Percentiles rank a stretch among this genome's conserved stretches.
phyloP scores from a whole-genome alignment of 1,140 invertebrate species.

The Harlomillsia oculata region DNA sequence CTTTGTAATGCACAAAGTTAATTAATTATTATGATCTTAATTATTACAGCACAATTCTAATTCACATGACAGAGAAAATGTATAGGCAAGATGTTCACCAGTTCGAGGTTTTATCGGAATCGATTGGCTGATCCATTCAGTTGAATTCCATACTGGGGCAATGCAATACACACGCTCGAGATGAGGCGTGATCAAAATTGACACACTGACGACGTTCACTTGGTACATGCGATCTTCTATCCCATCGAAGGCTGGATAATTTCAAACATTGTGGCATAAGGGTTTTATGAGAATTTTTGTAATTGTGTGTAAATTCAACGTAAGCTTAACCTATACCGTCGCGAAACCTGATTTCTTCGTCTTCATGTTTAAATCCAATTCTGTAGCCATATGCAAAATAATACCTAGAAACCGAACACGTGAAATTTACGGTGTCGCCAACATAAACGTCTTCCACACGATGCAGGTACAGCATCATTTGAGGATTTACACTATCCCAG shows the following conservation, averaged over 20 bases:
- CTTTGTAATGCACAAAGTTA: too few relatives aligned
- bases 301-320: not conserved
- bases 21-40: too few relatives aligned
- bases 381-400: slow-evolving; percentile 17
- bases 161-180: not conserved
- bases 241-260: not conserved
- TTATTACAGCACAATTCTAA: too few relatives aligned
- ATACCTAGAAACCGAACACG: slow-evolving; percentile 11
- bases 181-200: not conserved
- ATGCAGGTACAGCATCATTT: slow-evolving; percentile 14
- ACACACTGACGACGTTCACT: not conserved
- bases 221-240: not conserved
- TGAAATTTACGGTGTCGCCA: not conserved
- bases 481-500: slow-evolving; percentile 12
- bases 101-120: too few relatives aligned
- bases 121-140: not conserved
- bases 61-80: too few relatives aligned
- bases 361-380: not conserved
- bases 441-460: not conserved
- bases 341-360: not conserved
- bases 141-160: slow-evolving; percentile 1
- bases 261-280: not conserved
- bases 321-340: not conserved
- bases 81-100: too few relatives aligned
- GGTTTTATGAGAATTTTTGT: too few relatives aligned